Evolutionary conservation across 1,140 invertebrate species (phyloP), one percentile per base, ranked within the genome.

Genomic region (Wiebesia pumilae): DNA sequence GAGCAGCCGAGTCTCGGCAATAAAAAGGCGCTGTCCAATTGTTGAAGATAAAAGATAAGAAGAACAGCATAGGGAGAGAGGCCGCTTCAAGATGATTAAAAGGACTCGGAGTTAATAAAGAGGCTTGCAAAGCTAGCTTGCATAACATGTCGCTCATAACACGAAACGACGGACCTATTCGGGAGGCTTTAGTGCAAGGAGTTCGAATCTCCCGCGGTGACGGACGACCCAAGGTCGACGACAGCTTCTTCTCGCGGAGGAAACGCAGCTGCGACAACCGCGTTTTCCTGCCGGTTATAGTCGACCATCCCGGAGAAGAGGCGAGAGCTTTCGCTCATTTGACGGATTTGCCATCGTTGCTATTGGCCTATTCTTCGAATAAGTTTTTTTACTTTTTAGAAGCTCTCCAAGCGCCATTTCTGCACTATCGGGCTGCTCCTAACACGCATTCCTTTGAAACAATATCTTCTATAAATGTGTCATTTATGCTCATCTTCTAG

Each of bases 101-200:
- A 69, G 54, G 85, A 71, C 79, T 69, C 54, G 58, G 58, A 69
- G 77, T 73, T 80, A 71, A 80, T 85, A 80, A 54, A 65, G 43
- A 78, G 73, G 40, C 43, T 81, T 81, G 78, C 58, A 81, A 85
- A 81, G 30, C 73, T 30, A 65, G 47, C 62, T 81, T 81, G 79
- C 84, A 65, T 86, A 75, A 81, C 65, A 69, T 77, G 79, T 40
- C 21, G 33, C 30, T 1, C 10, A 16, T 54, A 75, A 79, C 58
- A 38, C 54, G 1, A 21, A 24, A 33, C 73, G 62, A 80, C 62
- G 43, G 58, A 24, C 62, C 77, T n/a, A 7, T 54, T 40, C 77
- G 35, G 47, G 81, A 81, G 43, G 77, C 84, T 80, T 62, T 80
- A 84, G 83, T 84, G 75, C 84, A 73, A 81, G 79, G 33, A 51